Conservation (phyloP, 30 jellyfish, hydroid and myxozoan genomes). For the Aurelia aurita complex sp. Pacific region DNA sequence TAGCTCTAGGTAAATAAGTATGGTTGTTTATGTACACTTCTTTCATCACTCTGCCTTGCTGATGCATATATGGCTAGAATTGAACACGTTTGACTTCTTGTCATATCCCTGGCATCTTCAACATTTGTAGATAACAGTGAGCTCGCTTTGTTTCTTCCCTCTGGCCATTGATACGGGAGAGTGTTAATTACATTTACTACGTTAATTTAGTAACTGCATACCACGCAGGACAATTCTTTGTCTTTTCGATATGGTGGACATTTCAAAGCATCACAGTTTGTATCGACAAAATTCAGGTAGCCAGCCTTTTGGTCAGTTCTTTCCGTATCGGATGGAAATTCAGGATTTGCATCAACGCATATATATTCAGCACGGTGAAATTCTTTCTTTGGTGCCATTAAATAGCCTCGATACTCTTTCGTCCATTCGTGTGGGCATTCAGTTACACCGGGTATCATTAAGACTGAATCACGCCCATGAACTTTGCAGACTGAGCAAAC, state of each 20-base stretch:
- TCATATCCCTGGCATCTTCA: no score
- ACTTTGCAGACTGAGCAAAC: constrained; percentile 86
- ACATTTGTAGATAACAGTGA: no score
- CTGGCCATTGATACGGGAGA: no score
- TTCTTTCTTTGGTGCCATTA: constrained; percentile 89
- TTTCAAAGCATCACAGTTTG: constrained; percentile 79
- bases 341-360: constrained; percentile 92
- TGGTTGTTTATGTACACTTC: no score
- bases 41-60: no score
- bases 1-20: no score
- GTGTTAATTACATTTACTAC: no score
- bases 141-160: no score
- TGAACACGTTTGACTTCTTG: no score
- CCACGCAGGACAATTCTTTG: constrained; percentile 87
- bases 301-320: constrained; percentile 69
- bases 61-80: no score
- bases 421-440: constrained; percentile 91
- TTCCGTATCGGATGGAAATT: constrained; percentile 41
- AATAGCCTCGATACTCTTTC: constrained; percentile 85
- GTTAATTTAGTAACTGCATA: constrained; percentile 72
- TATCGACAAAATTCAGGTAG: constrained; percentile 85
- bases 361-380: constrained; percentile 91
- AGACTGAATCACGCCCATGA: constrained; percentile 58
- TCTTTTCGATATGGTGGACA: constrained; percentile 69
- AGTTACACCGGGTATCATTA: constrained; percentile 93